phyloP scores from a whole-genome alignment of 2,888 invertebrate species.

The Diadromus collaris region DNA sequence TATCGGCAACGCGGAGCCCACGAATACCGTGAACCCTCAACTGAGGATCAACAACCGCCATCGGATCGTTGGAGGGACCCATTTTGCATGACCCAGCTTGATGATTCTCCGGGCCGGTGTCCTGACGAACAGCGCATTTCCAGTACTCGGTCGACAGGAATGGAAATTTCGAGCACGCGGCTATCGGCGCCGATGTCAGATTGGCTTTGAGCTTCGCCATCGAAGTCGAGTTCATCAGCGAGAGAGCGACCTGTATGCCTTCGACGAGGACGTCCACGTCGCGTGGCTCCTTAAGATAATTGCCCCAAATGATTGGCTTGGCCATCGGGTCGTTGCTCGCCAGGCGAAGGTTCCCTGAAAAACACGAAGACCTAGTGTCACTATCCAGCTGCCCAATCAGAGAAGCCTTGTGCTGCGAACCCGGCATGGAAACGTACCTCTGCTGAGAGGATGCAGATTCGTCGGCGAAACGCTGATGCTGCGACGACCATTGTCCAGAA shows the following conservation, averaged over 20 bases:
- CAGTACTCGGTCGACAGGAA: conserved; percentile 87
- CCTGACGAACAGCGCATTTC: conserved; percentile 86
- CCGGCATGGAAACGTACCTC: conserved; percentile 80
- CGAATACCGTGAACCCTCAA: conserved; percentile 84
- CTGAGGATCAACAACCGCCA: conserved; percentile 88
- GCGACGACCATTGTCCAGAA: conserved; percentile 74
- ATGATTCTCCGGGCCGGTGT: conserved; percentile 91
- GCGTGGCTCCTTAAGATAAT: conserved; percentile 86
- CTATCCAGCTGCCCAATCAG: neutral
- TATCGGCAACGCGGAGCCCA: conserved; percentile 83
- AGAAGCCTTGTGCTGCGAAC: neutral
- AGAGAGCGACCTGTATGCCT: conserved; percentile 83
- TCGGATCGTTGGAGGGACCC: conserved; percentile 86
- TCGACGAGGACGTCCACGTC: conserved; percentile 85
- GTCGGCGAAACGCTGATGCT: conserved; percentile 82
- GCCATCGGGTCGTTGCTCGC: conserved; percentile 85
- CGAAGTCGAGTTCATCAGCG: conserved; percentile 83
- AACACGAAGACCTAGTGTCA: neutral
- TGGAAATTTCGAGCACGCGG: conserved; percentile 70
- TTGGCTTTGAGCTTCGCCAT: conserved; percentile 73
- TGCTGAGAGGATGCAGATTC: conserved; percentile 85
- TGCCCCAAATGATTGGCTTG: conserved; percentile 88
- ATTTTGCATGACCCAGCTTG: conserved; percentile 92
- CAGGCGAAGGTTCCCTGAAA: conserved; percentile 79
- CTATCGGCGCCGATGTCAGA: conserved; percentile 67